These are phyloP conservation scores for Oriolus oriolus DNA, from an alignment of 2,113 vertebrate genomes.

Conservation along the genomic window DNA sequence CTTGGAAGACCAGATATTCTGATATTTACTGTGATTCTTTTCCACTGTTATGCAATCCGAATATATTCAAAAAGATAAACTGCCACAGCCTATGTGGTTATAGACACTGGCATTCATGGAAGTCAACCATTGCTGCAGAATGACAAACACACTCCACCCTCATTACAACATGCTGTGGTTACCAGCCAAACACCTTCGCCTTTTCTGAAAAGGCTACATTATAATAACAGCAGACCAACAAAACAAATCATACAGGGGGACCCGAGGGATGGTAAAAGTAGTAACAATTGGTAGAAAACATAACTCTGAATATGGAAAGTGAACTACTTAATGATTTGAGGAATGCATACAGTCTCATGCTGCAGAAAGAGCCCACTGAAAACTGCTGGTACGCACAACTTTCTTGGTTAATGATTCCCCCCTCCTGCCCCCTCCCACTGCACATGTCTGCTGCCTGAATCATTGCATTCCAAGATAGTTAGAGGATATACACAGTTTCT, in stretches of 20 bases:
- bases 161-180: slow-evolving; percentile 33
- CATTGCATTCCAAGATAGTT: slow-evolving; percentile 60
- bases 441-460: slow-evolving; percentile 43
- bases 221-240: slow-evolving; percentile 2
- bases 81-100: slow-evolving; percentile 1
- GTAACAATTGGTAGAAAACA: not conserved
- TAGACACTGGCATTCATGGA: not conserved
- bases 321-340: not conserved
- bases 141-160: slow-evolving; percentile 51
- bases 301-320: not conserved
- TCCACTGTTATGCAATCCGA: not conserved
- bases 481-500: slow-evolving; percentile 51
- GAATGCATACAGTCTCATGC: not conserved
- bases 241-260: not conserved
- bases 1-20: not conserved
- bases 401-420: not conserved
- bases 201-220: slow-evolving; percentile 27
- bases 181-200: slow-evolving; percentile 35
- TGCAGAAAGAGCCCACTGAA: slow-evolving; percentile 13
- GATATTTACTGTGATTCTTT: not conserved
- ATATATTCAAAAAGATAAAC: not conserved
- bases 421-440: not conserved
- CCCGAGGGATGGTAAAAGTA: not conserved
- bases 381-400: not conserved
- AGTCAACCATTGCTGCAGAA: slow-evolving; percentile 35